Evolutionary conservation across 92 coral and sea anemone species (phyloP).

Genomic region (Desmophyllum pertusum): DNA sequence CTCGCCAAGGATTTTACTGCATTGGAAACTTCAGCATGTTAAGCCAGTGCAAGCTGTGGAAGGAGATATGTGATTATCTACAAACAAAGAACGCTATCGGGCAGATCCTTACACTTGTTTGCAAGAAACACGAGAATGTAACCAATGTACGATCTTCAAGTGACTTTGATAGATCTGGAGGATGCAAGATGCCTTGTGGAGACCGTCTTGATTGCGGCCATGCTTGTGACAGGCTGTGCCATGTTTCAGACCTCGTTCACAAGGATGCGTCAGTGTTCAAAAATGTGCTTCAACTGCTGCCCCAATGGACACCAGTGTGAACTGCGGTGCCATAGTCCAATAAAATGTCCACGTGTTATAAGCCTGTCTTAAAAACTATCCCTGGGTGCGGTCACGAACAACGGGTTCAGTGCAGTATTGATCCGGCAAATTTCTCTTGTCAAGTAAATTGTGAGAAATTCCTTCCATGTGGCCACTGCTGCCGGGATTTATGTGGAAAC

Average conservation of each 20-base stretch:
- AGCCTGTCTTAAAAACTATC: neutral
- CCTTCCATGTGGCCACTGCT: slow-evolving; percentile 20
- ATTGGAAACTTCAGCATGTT: slow-evolving; percentile 74
- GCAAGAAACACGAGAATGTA: slow-evolving; percentile 24
- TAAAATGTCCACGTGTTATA: neutral
- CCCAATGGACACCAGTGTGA: slow-evolving; percentile 26
- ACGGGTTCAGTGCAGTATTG: neutral
- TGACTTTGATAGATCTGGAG: slow-evolving; percentile 20
- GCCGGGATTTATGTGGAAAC: neutral
- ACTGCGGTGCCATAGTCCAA: neutral
- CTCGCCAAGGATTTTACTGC: slow-evolving; percentile 70
- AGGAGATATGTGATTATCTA: slow-evolving; percentile 58
- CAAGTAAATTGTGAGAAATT: slow-evolving; percentile 52
- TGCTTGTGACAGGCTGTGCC: slow-evolving; percentile 22
- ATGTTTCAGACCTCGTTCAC: slow-evolving; percentile 27
- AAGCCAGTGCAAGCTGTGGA: slow-evolving; percentile 61
- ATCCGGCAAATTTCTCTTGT: slow-evolving; percentile 55
- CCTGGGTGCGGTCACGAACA: slow-evolving; percentile 30
- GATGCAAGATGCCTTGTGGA: slow-evolving; percentile 33
- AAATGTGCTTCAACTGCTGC: slow-evolving; percentile 17
- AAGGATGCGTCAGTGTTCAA: slow-evolving; percentile 13
- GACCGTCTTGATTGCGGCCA: slow-evolving; percentile 38
- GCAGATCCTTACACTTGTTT: slow-evolving; percentile 11
- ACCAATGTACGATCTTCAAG: neutral
- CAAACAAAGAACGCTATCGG: slow-evolving; percentile 46